phyloP scores from a whole-genome alignment of 2,888 invertebrate genomes.

The Stenodema calcarata region DNA sequence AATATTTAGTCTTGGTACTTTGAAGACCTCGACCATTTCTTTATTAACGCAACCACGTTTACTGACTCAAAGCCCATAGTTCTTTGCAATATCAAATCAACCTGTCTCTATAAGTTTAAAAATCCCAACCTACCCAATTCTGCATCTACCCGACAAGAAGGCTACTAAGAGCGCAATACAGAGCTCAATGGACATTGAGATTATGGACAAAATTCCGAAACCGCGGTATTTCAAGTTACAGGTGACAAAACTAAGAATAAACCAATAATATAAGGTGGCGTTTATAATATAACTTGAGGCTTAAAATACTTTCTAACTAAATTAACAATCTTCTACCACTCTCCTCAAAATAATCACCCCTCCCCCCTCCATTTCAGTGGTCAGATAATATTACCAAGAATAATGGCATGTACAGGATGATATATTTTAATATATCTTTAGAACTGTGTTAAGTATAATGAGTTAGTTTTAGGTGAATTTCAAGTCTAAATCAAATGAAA shows the following conservation, averaged over 20 bases:
- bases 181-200: no score
- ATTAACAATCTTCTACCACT: not conserved
- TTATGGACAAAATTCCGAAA: no score
- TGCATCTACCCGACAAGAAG: no score
- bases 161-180: no score
- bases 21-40: no score
- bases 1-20: no score
- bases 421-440: slow-evolving; percentile 13
- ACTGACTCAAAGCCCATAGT: no score
- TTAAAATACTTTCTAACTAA: not conserved
- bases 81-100: no score
- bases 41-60: no score
- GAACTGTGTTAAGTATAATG: not conserved
- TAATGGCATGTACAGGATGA: not conserved
- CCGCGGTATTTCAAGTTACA: no score
- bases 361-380: not conserved
- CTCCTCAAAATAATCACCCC: not conserved
- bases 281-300: not conserved
- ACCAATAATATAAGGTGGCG: not conserved
- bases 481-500: not conserved
- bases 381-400: not conserved
- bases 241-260: not conserved
- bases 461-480: not conserved
- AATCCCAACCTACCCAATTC: no score
- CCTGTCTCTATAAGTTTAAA: no score